Evolutionary conservation across 2,113 vertebrate species (phyloP).

Genomic region (Sapajus apella): DNA sequence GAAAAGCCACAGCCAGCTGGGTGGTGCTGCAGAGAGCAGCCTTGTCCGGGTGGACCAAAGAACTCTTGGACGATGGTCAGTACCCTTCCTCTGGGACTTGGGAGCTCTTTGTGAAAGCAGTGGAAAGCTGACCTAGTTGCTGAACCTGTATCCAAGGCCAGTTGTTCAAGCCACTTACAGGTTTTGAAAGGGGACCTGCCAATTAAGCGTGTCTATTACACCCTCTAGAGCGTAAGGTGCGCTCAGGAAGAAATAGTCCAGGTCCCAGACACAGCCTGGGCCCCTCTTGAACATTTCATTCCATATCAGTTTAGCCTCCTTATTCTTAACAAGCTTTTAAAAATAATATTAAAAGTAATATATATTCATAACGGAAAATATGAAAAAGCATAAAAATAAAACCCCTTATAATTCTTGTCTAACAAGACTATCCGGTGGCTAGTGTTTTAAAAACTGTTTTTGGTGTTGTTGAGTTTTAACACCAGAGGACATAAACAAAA

Average conservation of each 20-base stretch:
- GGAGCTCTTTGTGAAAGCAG: background rate
- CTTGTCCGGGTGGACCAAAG: background rate
- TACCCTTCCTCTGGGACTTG: background rate
- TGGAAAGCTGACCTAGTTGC: background rate
- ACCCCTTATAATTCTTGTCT: background rate
- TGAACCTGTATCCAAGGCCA: background rate
- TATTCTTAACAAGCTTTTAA: background rate
- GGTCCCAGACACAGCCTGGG: background rate
- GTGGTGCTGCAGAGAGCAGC: background rate
- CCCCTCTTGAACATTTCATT: background rate
- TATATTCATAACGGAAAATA: background rate
- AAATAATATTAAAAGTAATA: background rate
- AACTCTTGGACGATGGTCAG: background rate
- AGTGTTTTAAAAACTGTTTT: background rate
- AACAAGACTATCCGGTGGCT: background rate
- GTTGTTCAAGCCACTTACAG: too few species aligned
- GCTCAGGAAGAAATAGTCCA: background rate
- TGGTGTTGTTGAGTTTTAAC: too few species aligned
- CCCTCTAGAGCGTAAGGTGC: background rate
- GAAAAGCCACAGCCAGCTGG: too few species aligned
- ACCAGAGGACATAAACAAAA: too few species aligned
- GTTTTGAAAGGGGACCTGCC: background rate
- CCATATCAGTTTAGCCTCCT: background rate
- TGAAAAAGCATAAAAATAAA: slow-evolving; percentile 17
- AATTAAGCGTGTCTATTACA: fast-evolving